Conservation (phyloP, 2,113 vertebrate species). For the Entomyzon cyanotis region DNA sequence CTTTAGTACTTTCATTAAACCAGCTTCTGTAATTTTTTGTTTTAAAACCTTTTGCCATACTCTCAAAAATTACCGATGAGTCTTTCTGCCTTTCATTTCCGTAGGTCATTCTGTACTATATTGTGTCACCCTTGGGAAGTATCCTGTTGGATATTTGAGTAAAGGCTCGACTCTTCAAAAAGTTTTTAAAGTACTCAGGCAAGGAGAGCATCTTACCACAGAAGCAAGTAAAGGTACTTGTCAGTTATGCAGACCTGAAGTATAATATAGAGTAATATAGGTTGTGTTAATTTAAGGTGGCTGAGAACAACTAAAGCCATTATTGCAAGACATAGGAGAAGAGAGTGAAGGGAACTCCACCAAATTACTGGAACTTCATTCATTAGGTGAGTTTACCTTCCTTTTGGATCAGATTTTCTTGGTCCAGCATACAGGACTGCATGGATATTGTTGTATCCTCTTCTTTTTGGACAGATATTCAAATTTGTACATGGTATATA, state of each 20-base stretch:
- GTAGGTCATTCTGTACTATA: neutral
- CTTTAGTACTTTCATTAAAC: neutral
- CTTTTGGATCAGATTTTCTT: neutral
- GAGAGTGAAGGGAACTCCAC: neutral
- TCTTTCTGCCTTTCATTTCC: neutral
- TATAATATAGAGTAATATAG: neutral
- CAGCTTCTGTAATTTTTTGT: neutral
- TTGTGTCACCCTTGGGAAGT: neutral
- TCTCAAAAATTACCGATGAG: neutral
- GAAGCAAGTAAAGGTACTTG: neutral
- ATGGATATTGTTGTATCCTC: neutral
- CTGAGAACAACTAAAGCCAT: neutral
- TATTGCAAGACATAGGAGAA: neutral
- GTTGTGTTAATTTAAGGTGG: neutral
- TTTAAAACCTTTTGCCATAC: neutral
- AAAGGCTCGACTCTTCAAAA: neutral
- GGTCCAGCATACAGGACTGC: neutral
- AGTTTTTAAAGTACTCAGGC: neutral
- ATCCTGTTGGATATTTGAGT: neutral
- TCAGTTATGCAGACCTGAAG: neutral
- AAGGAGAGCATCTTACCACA: neutral
- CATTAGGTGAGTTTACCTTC: neutral
- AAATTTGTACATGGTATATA: neutral
- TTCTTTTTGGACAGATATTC: neutral
- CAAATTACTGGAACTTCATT: neutral